Evolutionary conservation across 2,888 invertebrate species (phyloP), one percentile per base, ranked within the genome.

Genomic region (Drosophila rubida): DNA sequence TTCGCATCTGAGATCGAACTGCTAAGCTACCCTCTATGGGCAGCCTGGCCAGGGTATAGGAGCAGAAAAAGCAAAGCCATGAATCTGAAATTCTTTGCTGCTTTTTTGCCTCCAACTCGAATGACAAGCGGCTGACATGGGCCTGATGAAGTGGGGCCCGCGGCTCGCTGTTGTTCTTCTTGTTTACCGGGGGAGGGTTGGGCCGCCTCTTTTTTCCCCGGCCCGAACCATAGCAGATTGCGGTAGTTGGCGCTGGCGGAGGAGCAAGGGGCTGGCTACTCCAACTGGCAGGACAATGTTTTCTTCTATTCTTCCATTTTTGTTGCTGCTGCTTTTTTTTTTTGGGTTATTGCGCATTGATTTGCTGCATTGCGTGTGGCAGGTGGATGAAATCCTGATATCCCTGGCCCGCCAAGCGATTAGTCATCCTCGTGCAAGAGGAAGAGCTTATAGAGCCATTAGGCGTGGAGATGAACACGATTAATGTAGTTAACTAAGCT

Each of bases 21-120:
- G 25, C 6, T 8, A 8, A 22, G 13, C 5, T 22, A 53, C 42
- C 32, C n/a, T 4, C 7, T 13, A 7, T 2, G 2, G 14, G 13
- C 14, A 14, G 9, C 7, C 35, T 6, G 6, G 30, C 46, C 39
- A 49, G 58, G 39, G 46, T 51, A 41, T 39, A 23, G 14, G 14
- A n/a, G 30, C 45, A 46, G 11, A 1, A 48, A 45, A 71, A 70
- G 42, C 78, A 75, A 61, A 66, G 84, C 76, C 65, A 80, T 83
- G 87, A 83, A 83, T 82, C 87, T 83, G 84, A 86, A 86, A 86
- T 83, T 84, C 80, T 72, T 82, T 51, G 35, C 54, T 66, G 60
- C 49, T 63, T 69, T 64, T 84, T 78, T 73, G 53, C 66, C 75
- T 75, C 67, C 50, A 80, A 75, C 59, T 75, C 48, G 48, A 74